Evolutionary conservation across 2,888 invertebrate genomes (phyloP), one percentile per base, ranked within the genome.

Genomic region (Psylliodes chrysocephalus): DNA sequence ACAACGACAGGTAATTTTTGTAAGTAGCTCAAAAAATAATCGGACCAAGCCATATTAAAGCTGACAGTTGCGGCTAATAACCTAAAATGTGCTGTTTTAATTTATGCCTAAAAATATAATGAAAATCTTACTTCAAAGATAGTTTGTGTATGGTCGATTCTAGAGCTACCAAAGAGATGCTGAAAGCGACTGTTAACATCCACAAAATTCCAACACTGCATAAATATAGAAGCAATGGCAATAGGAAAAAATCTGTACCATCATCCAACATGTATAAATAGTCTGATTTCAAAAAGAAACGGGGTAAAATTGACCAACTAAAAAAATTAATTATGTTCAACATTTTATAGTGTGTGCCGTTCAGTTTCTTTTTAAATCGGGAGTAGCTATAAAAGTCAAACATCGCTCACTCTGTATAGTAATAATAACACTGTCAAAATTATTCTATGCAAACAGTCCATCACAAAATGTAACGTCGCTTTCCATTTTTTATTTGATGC

Each of bases 81-180:
- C 79, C 86, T 82, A 73, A 47, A 73, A 73, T 1, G n/a, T n/a
- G n/a, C n/a, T n/a, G n/a, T n/a, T n/a, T n/a, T n/a, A n/a, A n/a
- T n/a, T n/a, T n/a, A n/a, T n/a, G n/a, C n/a, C n/a, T n/a, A n/a
- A n/a, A n/a, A n/a, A n/a, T n/a, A n/a, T n/a, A n/a, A n/a, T n/a
- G n/a, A n/a, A n/a, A n/a, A 49, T 70, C 74, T 78, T 81, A 91
- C 91, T 87, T 89, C 64, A 90, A 85, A 7, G 89, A 82, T 52
- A 91, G 76, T 74, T 88, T 86, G 79, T 91, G 89, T 1, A 89
- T 86, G 3, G 91, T 84, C 60, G 91, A 90, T 52, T 92, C 92
- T 44, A 89, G 88, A 69, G 89, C 87, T 60, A 90, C 84, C 76
- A 92, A 85, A 0, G 86, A 82, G 10, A 83, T 80, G 69, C 89